Percentiles rank a stretch among this genome's conserved stretches.
Evolutionary conservation across 2,888 invertebrate genomes (phyloP).

Genomic region (Epirrhoe alternata): DNA sequence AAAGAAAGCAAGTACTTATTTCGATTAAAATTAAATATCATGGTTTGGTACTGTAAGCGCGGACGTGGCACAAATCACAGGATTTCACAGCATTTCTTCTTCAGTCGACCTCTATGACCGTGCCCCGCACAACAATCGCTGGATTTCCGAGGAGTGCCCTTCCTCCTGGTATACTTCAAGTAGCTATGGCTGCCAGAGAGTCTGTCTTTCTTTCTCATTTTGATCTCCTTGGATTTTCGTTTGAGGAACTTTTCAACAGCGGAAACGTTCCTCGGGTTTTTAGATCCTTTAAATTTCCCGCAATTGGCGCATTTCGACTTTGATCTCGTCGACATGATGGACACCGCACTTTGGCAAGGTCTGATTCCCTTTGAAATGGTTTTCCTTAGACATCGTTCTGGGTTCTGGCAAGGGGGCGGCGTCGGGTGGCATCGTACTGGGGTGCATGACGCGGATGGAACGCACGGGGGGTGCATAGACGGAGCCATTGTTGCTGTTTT

Average conservation of each 20-base stretch:
- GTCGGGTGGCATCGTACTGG: conserved; percentile 72
- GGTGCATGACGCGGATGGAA: conserved; percentile 70
- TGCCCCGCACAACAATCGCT: conserved; percentile 67
- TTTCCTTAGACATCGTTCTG: conserved; percentile 68
- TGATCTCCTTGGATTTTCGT: conserved; percentile 63
- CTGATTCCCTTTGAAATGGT: conserved; percentile 61
- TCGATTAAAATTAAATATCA: not conserved
- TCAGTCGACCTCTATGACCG: conserved; percentile 71
- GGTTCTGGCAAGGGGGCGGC: conserved; percentile 68
- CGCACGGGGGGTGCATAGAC: conserved; percentile 72
- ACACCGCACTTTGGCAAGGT: conserved; percentile 73
- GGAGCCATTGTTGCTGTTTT: conserved; percentile 63
- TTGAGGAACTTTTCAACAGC: conserved; percentile 62
- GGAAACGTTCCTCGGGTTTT: conserved; percentile 50
- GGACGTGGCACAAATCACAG: conserved; percentile 45
- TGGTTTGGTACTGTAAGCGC: conserved; percentile 11
- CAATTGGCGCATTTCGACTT: conserved; percentile 63
- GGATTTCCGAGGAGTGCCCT: conserved; percentile 50
- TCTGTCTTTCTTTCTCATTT: conserved; percentile 62
- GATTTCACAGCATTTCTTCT: conserved; percentile 50
- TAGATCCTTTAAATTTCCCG: conserved; percentile 53
- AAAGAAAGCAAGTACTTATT: not conserved
- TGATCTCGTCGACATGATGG: conserved; percentile 69
- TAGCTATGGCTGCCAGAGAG: conserved; percentile 60
- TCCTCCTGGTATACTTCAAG: conserved; percentile 55